A percentile compares a stretch with the other conserved stretches of the same genome.
Conservation (phyloP, 2,113 vertebrate genomes). For the Neopipo cinnamomea region DNA sequence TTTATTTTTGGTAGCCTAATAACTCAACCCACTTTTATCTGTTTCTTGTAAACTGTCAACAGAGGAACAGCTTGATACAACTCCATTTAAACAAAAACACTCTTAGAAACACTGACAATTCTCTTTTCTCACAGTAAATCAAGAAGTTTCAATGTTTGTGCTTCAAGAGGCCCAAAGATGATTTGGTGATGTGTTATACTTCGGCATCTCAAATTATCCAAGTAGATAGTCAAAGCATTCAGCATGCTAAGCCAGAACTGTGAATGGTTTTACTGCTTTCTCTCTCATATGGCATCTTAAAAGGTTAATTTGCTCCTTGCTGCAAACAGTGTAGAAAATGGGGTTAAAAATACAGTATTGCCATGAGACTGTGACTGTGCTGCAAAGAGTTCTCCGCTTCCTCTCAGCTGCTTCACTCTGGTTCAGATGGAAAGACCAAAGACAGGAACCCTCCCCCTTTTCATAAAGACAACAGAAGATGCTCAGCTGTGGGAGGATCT, state of each 20-base stretch:
- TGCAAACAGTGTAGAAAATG: not conserved
- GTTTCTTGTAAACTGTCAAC: not conserved
- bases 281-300: not conserved
- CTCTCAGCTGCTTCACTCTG: not conserved
- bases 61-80: not conserved
- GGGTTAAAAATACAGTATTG: not conserved
- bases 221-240: not conserved
- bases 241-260: not conserved
- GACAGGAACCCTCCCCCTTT: not conserved
- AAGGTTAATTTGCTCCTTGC: not conserved
- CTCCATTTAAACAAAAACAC: not conserved
- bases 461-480: not conserved
- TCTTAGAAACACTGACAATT: not conserved
- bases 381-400: not conserved
- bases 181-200: not conserved
- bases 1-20: not conserved
- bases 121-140: not conserved
- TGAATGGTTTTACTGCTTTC: not conserved
- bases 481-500: fast-evolving
- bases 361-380: not conserved
- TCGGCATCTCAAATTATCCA: not conserved
- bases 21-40: not conserved
- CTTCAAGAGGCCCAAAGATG: not conserved
- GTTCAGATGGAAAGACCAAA: not conserved
- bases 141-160: not conserved